Base-by-base conservation (phyloP, 2,888 invertebrate species). In the Teleogryllus oceanicus region DNA sequence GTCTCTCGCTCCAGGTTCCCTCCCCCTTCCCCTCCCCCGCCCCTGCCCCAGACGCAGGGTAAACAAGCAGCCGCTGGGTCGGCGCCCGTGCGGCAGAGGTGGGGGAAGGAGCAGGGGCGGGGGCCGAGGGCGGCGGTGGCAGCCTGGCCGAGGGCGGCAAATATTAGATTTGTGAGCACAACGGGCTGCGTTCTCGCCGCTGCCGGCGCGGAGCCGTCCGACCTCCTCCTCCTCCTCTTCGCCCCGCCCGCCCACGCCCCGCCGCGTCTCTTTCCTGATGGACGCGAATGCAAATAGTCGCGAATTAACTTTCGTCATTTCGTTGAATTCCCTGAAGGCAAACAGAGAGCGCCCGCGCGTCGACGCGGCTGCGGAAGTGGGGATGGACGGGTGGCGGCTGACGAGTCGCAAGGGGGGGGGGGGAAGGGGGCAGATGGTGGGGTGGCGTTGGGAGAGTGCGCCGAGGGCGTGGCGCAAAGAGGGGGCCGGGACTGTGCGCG, bases 221-320 rank as follows among this genome's bases (percentile, higher is more conserved):
- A 37, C 37, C 37, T 8, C 37, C 37, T 37, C 37, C 37, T 8
- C 37, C 37, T 37, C 37, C 37, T 37, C 37, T 8, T 37, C 37
- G 16, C 16, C 13, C 62, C 62, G 16, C 62, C 13, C 8, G 4
- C 11, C n/a, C 62, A 62, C 62, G 16, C 62, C n/a, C 8, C 62
- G n/a, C 10, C 62, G 16, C 13, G 16, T 13, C 62, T 62, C 62
- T 13, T 62, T n/a, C n/a, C 62, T 62, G 62, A 62, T 62, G 62
- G 62, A 62, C 62, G 62, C 62, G 62, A 62, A 62, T 62, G 62
- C 62, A 62, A 62, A 62, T 62, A 13, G 16, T n/a, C 62, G 62
- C n/a, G 62, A 62, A 62, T 62, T 62, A 62, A 62, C 62, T 62
- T 62, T 62, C 62, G 62, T 62, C 62, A 62, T 62, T 62, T 62